Evolutionary conservation across 2,113 vertebrate genomes (phyloP).

Genomic region (Podiceps cristatus): DNA sequence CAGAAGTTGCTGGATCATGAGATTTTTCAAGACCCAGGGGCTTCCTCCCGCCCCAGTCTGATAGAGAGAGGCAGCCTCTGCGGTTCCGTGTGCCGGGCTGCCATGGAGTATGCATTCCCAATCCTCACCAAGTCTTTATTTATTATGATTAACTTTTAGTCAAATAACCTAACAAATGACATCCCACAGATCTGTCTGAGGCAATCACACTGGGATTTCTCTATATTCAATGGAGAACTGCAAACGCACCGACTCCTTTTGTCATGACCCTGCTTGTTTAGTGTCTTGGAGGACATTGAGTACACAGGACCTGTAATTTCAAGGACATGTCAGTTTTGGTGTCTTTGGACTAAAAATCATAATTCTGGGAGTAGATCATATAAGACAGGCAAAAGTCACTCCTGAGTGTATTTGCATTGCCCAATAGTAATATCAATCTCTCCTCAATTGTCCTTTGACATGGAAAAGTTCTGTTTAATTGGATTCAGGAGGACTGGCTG

Average conservation of each 20-base stretch:
- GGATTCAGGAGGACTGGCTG: constrained; percentile 48
- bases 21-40: neutral
- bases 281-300: neutral
- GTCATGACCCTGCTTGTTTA: neutral
- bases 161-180: neutral
- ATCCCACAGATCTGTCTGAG: rapidly evolving
- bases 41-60: neutral
- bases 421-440: neutral
- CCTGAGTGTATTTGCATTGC: neutral
- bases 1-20: neutral
- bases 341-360: neutral
- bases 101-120: neutral
- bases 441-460: neutral
- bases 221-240: rapidly evolving
- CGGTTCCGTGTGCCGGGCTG: neutral
- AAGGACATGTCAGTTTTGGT: neutral
- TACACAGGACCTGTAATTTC: neutral
- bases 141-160: neutral
- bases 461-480: constrained; percentile 53
- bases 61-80: neutral
- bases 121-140: neutral
- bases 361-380: neutral
- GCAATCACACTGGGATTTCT: neutral
- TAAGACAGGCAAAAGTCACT: neutral
- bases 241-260: neutral